Evolutionary conservation across 2,888 invertebrate species (phyloP).

Genomic region (Drosophila fungiperda): DNA sequence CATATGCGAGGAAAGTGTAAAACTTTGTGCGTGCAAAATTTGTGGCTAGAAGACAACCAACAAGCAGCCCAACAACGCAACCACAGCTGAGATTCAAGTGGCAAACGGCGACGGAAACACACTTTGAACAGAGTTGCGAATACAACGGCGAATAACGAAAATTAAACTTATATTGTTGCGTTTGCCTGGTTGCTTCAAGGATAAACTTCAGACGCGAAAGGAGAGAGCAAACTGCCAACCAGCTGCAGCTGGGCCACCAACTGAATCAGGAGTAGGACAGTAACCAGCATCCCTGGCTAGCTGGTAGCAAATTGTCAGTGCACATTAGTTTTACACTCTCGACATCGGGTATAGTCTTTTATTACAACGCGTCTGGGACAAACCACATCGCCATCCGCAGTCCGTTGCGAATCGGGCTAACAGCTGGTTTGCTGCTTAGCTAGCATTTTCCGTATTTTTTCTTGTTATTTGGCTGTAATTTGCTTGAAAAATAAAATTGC

Average conservation of each 20-base stretch:
- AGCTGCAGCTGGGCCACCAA: slow-evolving; percentile 37
- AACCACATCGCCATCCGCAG: slow-evolving; percentile 37
- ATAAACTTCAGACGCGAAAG: slow-evolving; percentile 63
- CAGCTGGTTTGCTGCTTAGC: slow-evolving; percentile 64
- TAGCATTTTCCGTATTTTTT: slow-evolving; percentile 51
- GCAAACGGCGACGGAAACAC: slow-evolving; percentile 37
- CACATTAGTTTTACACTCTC: slow-evolving; percentile 74
- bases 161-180: slow-evolving; percentile 80
- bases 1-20: slow-evolving; percentile 63
- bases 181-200: slow-evolving; percentile 54
- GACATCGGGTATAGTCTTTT: slow-evolving; percentile 76
- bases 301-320: slow-evolving; percentile 68
- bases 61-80: slow-evolving; percentile 50
- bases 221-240: slow-evolving; percentile 56
- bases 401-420: slow-evolving; percentile 45
- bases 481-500: slow-evolving; percentile 68
- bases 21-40: slow-evolving; percentile 79
- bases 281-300: background rate
- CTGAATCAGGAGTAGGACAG: slow-evolving; percentile 23
- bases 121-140: slow-evolving; percentile 57
- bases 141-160: slow-evolving; percentile 59
- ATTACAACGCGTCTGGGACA: slow-evolving; percentile 53
- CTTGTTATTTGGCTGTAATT: slow-evolving; percentile 61
- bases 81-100: slow-evolving; percentile 47
- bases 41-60: slow-evolving; percentile 66